Evolutionary conservation across 2,113 vertebrate species (phyloP), one percentile per base, ranked within the genome.

Genomic region (Malaclemys terrapin): DNA sequence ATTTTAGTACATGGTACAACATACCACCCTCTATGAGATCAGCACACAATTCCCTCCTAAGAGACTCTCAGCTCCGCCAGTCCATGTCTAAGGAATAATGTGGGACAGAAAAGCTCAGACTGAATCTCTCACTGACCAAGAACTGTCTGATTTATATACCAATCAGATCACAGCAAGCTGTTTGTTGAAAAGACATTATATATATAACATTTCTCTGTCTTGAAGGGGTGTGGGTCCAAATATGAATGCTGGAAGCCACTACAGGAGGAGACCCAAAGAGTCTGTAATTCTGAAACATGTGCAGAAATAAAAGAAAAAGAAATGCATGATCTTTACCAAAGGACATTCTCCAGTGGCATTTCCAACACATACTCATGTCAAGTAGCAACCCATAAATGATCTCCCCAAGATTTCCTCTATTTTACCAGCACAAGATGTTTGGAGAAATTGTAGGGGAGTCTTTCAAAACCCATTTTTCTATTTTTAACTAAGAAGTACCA

Each of bases 101-200:
- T 10, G 14, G 19, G 38, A 27, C 35, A 16, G 38, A 90, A 90
- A 53, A 82, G 62, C 9, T 84, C 81, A 54, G 13, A 31, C 27
- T 47, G 19, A 2, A 79, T 31, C 72, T 27, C 57, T 42, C 85
- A 49, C 0, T 2, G 53, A 38, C 4, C 75, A 62, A 47, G 6
- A 3, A 85, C 45, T 2, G 53, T 0, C 50, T 8, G 10, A 17
- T 65, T 29, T 56, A 11, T 54, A 31, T 13, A 54, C 29, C 49
- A 17, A 27, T 24, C 0, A 2, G 9, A 49, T 0, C 47, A 45
- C 2, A 86, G 56, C 53, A 38, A 75, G 49, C 53, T 3, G 38
- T 38, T 10, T 35, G 80, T 76, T 65, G 79, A 13, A 3, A 8
- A 1, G 14, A 17, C 50, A 50, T 50, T 69, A 14, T 69, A n/a